Evolutionary conservation across 37 sponge, comb jelly and placozoan genomes (phyloP).

Genomic region (Chondrosia reniformis): DNA sequence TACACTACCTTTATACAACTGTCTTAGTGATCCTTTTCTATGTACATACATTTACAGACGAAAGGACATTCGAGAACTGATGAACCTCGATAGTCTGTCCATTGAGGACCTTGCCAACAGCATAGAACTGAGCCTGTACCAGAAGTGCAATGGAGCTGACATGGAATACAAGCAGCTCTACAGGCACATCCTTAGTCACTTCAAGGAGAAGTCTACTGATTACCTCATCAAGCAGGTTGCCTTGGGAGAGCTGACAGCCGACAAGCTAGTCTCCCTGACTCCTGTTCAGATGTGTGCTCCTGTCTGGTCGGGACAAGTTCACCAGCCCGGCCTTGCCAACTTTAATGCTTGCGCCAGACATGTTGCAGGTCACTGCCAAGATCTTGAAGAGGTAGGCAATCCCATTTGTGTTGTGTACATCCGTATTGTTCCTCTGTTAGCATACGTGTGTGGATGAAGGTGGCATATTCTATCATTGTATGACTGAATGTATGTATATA

Average conservation of each 20-base stretch:
- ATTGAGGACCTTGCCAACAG: background rate
- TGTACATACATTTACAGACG: background rate
- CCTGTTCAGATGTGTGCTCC: conserved; percentile 6
- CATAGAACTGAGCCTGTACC: background rate
- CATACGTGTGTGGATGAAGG: too few relatives aligned
- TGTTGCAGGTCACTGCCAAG: conserved; percentile 51
- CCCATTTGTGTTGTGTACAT: background rate
- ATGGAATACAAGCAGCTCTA: background rate
- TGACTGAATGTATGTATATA: too few relatives aligned
- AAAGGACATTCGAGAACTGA: background rate
- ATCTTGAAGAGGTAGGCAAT: conserved; percentile 33
- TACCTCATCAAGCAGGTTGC: background rate
- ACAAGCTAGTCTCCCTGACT: background rate
- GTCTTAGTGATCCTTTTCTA: background rate
- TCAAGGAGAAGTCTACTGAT: background rate
- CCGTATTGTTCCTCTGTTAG: background rate
- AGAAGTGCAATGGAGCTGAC: background rate
- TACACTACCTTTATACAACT: background rate
- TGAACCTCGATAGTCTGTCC: background rate
- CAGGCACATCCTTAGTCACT: background rate
- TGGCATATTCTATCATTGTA: too few relatives aligned
- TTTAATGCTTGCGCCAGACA: conserved; percentile 57
- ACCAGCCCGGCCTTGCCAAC: conserved; percentile 47
- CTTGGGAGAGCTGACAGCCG: background rate
- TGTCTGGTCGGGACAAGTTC: conserved; percentile 59